Base-by-base conservation (phyloP, 2,888 invertebrate species). In the Junonia oenone region DNA sequence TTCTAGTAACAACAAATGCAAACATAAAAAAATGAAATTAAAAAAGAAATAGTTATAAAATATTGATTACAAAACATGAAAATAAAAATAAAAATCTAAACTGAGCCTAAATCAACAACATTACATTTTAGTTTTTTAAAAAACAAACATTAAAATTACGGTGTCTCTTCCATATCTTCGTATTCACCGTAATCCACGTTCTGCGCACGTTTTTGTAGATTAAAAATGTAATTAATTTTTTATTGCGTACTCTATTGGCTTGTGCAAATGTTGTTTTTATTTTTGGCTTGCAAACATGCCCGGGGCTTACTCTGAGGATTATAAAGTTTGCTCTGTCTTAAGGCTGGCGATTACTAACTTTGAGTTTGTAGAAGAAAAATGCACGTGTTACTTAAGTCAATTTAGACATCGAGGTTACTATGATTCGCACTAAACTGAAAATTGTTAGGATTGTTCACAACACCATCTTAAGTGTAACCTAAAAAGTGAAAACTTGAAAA, bases 201-300 rank as follows among this genome's bases (percentile, higher is more conserved):
- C 68, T 75, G 78, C 72, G 73, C 78, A 75, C 83, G 75, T 83
- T 83, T 81, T 80, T 73, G 76, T 75, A 81, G 85, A 87, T 88
- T 87, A 88, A 87, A 87, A 86, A 86, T 80, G 81, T 86, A 85
- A 86, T 88, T 86, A 87, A 81, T 86, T 88, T 88, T 88, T 88
- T 83, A 86, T 83, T 76, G 76, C 81, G 73, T 72, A 68, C 76
- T 79, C 78, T 83, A 83, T 84, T 81, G 84, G 81, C 78, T 72
- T 77, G 79, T 68, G 75, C 73, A 81, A 83, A 81, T 82, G 78
- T 76, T 81, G 77, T 83, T 83, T 79, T 81, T 81, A 79, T 83
- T 73, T 73, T 72, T 62, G 64, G 72, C 72, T 69, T 59, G 70
- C 72, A 72, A 77, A 73, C 68, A 70, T 59, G 75, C 76, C 63